These are phyloP conservation scores for Rosalia funebris DNA, from an alignment of 2,888 invertebrate genomes.

Conservation along the genomic window DNA sequence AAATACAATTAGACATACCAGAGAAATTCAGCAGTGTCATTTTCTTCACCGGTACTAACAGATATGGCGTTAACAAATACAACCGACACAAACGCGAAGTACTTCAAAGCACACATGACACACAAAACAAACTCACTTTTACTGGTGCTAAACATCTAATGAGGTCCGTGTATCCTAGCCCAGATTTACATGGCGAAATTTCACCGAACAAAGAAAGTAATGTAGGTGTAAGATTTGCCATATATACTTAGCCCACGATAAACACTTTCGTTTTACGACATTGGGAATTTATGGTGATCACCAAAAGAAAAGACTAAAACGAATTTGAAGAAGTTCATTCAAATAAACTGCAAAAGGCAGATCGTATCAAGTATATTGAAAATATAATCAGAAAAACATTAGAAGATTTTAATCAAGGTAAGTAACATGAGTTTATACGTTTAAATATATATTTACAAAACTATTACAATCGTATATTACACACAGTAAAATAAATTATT, in stretches of 20 bases:
- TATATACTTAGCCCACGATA: slow-evolving; percentile 35
- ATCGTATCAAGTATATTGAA: no score
- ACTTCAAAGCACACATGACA: slow-evolving; percentile 27
- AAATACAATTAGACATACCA: slow-evolving; percentile 38
- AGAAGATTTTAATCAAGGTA: no score
- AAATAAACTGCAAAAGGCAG: no score
- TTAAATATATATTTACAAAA: no score
- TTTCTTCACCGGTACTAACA: background rate
- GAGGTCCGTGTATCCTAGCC: background rate
- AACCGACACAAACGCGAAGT: slow-evolving; percentile 20
- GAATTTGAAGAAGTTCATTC: no score
- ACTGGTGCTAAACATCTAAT: slow-evolving; percentile 18
- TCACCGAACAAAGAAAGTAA: slow-evolving; percentile 46
- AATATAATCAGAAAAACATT: no score
- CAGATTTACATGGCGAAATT: slow-evolving; percentile 35
- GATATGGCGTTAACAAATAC: slow-evolving; percentile 17
- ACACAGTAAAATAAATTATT: no score
- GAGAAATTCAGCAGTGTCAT: slow-evolving; percentile 35
- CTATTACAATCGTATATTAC: no score
- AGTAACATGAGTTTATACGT: no score
- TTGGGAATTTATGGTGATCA: slow-evolving; percentile 9
- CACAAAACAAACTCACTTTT: slow-evolving; percentile 14
- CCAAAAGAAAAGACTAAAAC: no score
- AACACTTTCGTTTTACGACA: slow-evolving; percentile 35
- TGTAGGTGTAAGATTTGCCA: slow-evolving; percentile 49